These are phyloP conservation scores for Parnassius mnemosyne DNA, from an alignment of 2,888 invertebrate genomes.

Conservation along the genomic window DNA sequence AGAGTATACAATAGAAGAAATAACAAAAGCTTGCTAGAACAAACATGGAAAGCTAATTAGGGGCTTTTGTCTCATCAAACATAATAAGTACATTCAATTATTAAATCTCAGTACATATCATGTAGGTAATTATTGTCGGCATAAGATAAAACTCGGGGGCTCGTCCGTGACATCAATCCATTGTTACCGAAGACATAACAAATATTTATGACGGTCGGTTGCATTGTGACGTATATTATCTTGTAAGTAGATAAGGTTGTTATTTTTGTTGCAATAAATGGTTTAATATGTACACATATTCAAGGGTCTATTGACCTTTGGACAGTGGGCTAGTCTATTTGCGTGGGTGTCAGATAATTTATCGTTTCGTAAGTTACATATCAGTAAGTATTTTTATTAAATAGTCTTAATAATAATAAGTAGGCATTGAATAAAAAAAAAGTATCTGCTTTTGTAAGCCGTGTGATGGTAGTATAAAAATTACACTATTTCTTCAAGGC, in stretches of 20 bases:
- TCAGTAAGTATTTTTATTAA: slow-evolving; percentile 7
- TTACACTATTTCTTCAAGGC: too few species aligned
- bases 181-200: slow-evolving; percentile 60
- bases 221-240: slow-evolving; percentile 60
- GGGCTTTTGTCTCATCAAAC: background rate
- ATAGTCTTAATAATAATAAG: too few species aligned
- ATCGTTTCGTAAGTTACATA: slow-evolving; percentile 23
- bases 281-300: slow-evolving; percentile 38
- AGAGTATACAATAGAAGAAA: too few species aligned
- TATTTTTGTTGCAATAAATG: slow-evolving; percentile 33
- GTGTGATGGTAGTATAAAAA: too few species aligned
- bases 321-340: slow-evolving; percentile 32
- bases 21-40: too few species aligned
- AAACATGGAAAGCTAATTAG: too few species aligned
- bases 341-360: slow-evolving; percentile 20
- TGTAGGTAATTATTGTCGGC: slow-evolving; percentile 24
- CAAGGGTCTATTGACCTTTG: slow-evolving; percentile 47
- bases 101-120: slow-evolving; percentile 14
- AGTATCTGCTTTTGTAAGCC: too few species aligned
- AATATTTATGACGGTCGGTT: slow-evolving; percentile 55
- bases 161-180: slow-evolving; percentile 76
- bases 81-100: background rate
- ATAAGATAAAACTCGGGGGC: slow-evolving; percentile 65
- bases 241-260: slow-evolving; percentile 29
- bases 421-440: too few species aligned